These are phyloP conservation scores for Lophura nycthemera DNA, from an alignment of 2,113 vertebrate species.

Conservation along the genomic window DNA sequence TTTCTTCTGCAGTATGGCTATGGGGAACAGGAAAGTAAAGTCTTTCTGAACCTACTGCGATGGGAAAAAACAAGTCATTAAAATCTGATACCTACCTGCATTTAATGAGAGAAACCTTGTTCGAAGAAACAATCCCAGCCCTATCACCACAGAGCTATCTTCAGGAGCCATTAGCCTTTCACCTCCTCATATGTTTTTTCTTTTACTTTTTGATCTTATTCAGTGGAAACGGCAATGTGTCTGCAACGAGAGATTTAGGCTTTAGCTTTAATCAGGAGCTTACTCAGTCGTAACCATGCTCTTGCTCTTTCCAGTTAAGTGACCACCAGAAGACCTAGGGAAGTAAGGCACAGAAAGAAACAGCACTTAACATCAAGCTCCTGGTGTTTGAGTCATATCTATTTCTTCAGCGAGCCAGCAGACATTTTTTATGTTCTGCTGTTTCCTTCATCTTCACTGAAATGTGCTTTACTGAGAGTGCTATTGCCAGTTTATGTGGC, in stretches of 20 bases:
- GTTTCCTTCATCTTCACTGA: not conserved
- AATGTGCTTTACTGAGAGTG: not conserved
- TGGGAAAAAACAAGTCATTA: constrained; percentile 56
- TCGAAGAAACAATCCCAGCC: constrained; percentile 34
- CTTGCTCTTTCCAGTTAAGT: not conserved
- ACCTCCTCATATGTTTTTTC: constrained; percentile 21
- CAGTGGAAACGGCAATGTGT: not conserved
- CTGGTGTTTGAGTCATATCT: not conserved
- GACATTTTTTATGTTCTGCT: not conserved
- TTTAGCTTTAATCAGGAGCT: constrained; percentile 25
- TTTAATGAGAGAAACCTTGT: constrained; percentile 62
- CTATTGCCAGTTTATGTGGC: not conserved
- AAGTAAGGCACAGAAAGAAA: not conserved
- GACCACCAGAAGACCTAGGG: not conserved
- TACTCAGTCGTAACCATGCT: not conserved
- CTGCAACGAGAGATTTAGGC: constrained; percentile 12
- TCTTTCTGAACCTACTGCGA: constrained; percentile 26
- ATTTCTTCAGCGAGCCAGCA: not conserved
- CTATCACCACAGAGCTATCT: not conserved
- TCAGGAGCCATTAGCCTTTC: constrained; percentile 59
- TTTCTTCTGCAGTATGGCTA: constrained; percentile 6
- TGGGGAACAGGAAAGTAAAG: constrained; percentile 38
- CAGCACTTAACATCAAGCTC: not conserved
- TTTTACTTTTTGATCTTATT: constrained; percentile 8
- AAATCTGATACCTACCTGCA: constrained; percentile 57